phyloP scores from a whole-genome alignment of 2,797 vertebrate species.

The Microchirus variegatus region DNA sequence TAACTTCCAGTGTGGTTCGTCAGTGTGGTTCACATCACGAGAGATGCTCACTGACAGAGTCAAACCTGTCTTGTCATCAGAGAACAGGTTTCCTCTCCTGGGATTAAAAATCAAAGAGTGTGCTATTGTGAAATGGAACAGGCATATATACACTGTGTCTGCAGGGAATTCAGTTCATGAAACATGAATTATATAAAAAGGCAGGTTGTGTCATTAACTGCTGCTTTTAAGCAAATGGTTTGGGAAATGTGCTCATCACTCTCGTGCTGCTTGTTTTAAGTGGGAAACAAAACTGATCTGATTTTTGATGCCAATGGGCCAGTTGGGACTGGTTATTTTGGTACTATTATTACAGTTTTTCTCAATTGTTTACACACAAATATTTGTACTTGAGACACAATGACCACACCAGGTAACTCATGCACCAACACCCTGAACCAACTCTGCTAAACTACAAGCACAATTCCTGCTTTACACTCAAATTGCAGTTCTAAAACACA shows the following conservation, averaged over 20 bases:
- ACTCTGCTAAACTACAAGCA: too few species aligned
- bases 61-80: constrained; percentile 13
- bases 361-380: too few species aligned
- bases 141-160: not conserved
- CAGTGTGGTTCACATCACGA: constrained; percentile 5
- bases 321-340: too few species aligned
- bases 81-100: not conserved
- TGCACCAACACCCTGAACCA: too few species aligned
- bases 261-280: too few species aligned
- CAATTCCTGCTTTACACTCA: too few species aligned
- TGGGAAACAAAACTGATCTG: too few species aligned
- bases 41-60: constrained; percentile 20
- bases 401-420: too few species aligned
- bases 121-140: constrained; percentile 11
- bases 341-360: too few species aligned
- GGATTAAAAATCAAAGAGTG: constrained; percentile 14
- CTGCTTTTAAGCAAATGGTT: not conserved
- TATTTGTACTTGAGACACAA: too few species aligned
- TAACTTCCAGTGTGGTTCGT: not conserved
- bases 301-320: too few species aligned
- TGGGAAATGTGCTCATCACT: not conserved
- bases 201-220: not conserved
- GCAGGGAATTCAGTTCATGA: not conserved
- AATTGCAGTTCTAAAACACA: too few species aligned
- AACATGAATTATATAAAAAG: constrained; percentile 1